These are phyloP conservation scores for Chelon labrosus DNA, from an alignment of 2,797 vertebrate species.

Conservation along the genomic window DNA sequence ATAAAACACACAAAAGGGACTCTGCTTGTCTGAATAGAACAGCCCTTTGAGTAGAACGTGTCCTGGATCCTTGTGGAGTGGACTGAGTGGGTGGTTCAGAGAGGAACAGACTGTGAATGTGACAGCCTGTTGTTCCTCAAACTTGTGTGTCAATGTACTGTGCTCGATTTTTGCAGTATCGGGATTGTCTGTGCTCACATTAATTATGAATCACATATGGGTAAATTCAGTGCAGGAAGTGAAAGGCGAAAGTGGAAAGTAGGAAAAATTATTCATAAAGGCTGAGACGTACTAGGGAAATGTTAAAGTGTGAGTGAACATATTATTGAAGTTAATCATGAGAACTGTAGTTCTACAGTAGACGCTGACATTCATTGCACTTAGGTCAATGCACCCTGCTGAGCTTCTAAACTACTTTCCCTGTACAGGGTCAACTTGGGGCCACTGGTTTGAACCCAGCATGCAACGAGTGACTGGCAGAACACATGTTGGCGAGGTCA, in stretches of 20 bases:
- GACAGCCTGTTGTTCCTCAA: conserved; percentile 20
- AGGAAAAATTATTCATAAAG: neutral
- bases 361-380: too few species aligned
- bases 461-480: neutral
- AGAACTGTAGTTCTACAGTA: too few species aligned
- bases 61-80: conserved; percentile 22
- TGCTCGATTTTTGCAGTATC: conserved; percentile 6
- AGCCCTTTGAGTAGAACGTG: conserved; percentile 23
- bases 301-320: too few species aligned
- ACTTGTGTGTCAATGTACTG: conserved; percentile 4
- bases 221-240: neutral
- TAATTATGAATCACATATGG: neutral
- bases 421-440: neutral
- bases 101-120: conserved; percentile 23
- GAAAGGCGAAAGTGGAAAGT: neutral
- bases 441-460: neutral
- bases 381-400: neutral
- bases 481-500: neutral
- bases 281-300: neutral
- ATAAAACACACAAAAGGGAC: neutral
- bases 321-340: too few species aligned
- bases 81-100: conserved; percentile 35
- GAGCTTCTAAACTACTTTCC: neutral
- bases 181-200: neutral
- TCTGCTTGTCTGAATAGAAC: conserved; percentile 22